Evolutionary conservation across 2,113 vertebrate genomes (phyloP).

Genomic region (Athene noctua): DNA sequence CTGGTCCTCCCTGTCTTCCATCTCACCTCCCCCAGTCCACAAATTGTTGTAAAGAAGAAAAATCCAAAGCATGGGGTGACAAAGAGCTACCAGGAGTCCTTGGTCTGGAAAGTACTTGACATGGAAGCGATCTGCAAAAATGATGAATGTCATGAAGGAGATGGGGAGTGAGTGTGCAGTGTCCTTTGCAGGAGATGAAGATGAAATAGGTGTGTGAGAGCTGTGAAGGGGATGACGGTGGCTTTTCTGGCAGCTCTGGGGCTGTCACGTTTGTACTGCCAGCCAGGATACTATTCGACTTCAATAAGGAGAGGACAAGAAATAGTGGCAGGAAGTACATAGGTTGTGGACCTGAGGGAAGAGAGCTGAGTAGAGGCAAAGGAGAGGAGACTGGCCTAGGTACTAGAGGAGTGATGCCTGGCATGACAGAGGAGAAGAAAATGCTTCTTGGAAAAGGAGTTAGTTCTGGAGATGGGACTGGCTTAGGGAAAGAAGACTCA

Average conservation of each 20-base stretch:
- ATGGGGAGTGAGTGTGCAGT: background rate
- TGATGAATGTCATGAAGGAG: background rate
- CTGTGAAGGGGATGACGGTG: background rate
- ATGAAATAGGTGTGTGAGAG: accelerated
- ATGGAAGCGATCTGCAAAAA: background rate
- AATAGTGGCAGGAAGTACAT: accelerated
- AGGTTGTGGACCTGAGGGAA: background rate
- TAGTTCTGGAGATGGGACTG: background rate
- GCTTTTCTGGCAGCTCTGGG: background rate
- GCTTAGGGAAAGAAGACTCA: background rate
- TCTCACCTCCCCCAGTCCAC: background rate
- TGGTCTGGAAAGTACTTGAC: background rate
- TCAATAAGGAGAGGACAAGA: background rate
- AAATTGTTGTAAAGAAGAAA: background rate
- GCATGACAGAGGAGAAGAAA: background rate
- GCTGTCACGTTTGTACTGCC: background rate
- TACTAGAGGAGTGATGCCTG: background rate
- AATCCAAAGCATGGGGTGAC: background rate
- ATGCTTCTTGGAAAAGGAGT: background rate
- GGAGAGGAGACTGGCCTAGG: background rate
- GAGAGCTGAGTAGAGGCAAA: background rate
- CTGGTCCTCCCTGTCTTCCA: background rate
- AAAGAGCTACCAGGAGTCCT: background rate
- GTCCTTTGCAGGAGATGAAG: background rate
- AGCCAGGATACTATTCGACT: accelerated